These are phyloP conservation scores for Cotesia congregata DNA, from an alignment of 2,888 invertebrate genomes.

Conservation along the genomic window DNA sequence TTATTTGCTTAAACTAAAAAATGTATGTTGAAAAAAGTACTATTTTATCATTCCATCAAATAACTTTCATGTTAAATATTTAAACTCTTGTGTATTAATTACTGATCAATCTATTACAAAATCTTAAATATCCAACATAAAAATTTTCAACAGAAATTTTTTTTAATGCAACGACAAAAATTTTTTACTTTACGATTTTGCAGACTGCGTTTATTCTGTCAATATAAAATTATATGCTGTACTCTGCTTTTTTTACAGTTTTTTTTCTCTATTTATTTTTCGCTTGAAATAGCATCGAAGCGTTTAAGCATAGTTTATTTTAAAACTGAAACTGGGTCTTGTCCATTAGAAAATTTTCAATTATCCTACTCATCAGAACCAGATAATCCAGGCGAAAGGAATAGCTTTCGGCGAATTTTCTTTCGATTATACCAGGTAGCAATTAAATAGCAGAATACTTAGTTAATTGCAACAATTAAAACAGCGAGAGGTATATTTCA, in stretches of 20 bases:
- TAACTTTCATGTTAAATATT: too few species aligned
- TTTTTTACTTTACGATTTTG: not conserved
- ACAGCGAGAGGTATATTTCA: not conserved
- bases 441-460: slow-evolving; percentile 34
- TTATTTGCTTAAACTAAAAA: too few species aligned
- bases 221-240: not conserved
- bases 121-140: too few species aligned
- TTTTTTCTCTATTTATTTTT: not conserved
- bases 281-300: not conserved
- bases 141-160: too few species aligned
- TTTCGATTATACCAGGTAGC: slow-evolving; percentile 31
- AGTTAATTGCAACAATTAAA: slow-evolving; percentile 35
- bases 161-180: not conserved
- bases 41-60: too few species aligned
- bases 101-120: too few species aligned
- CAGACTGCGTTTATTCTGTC: not conserved
- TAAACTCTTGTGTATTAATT: too few species aligned
- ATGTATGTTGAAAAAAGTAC: too few species aligned
- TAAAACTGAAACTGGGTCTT: not conserved
- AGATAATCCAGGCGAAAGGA: not conserved
- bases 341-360: slow-evolving; percentile 22
- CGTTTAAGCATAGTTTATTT: slow-evolving; percentile 10
- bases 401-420: slow-evolving; percentile 16
- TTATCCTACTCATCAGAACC: slow-evolving; percentile 15
- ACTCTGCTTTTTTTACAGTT: not conserved